Base-by-base conservation (phyloP, 2,888 invertebrate genomes). In the Caenorhabditis sp. region DNA sequence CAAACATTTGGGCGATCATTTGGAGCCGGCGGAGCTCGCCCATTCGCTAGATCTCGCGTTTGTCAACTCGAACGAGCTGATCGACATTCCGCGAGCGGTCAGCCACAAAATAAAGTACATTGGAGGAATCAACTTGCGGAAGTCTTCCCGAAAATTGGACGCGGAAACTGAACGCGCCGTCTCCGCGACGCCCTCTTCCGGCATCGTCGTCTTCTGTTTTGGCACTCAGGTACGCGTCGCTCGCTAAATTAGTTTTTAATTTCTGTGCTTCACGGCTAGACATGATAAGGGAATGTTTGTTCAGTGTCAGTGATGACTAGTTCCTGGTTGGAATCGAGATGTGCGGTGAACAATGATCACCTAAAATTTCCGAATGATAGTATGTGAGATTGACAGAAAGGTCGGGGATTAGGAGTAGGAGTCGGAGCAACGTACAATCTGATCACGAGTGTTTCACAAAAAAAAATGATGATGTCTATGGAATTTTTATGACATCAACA, bases 31-130 rank as follows among this genome's bases (percentile, higher is more conserved):
- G 0, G n/a, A 32, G 11, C n/a, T 71, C 3, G 6, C 43, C 2
- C 35, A 48, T 32, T 48, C 63, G 0, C 39, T 63, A 27, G 72
- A 74, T 52, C 9, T 79, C 20, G 32, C 75, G 9, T 85, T 85
- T 22, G 27, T 85, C 24, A 85, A 85, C 46, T 78, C 83, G 20
- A 71, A 86, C 55, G 85, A 85, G 53, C 24, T 86, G 0, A 72
- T 85, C 17, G 84, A 86, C 43, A 26, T 74, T 11, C 80, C 83
- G 17, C 50, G 81, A 22, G 82, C 81, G 5, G 58, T 75, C 8
- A 55, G 61, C 2, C 58, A 73, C 24, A 86, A 86, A 56, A 68
- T 86, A 17, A 81, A 83, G 58, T 79, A 72, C 46, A 86, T 85
- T 27, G 85, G 85, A 5, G 83, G 82, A 1, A 81, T 84, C 17